phyloP scores from a whole-genome alignment of 2,113 vertebrate genomes.

The Prunella himalayana region DNA sequence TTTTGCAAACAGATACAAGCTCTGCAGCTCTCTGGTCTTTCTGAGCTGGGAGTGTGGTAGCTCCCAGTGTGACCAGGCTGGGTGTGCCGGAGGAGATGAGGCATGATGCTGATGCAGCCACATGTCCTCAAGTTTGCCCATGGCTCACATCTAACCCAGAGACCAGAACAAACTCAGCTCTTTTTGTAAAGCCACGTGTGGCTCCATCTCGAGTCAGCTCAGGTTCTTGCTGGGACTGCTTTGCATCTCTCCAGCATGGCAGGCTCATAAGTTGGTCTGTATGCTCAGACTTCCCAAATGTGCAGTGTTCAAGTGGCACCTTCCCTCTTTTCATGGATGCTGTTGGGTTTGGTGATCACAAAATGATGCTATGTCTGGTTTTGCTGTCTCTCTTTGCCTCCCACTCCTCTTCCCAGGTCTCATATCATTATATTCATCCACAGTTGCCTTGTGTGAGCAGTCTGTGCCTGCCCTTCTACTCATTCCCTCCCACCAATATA shows the following conservation, averaged over 20 bases:
- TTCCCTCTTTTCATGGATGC: neutral
- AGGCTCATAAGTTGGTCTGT: neutral
- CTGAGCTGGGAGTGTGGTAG: neutral
- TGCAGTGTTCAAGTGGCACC: rapidly evolving
- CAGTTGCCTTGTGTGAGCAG: neutral
- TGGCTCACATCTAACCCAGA: neutral
- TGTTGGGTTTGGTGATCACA: neutral
- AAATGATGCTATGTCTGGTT: neutral
- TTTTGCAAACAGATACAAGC: neutral
- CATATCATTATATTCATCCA: neutral
- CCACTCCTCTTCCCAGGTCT: neutral
- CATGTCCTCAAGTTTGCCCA: rapidly evolving
- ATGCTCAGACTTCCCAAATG: neutral
- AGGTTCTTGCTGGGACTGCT: neutral
- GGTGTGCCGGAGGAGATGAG: rapidly evolving
- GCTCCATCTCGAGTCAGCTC: neutral
- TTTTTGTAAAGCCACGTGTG: rapidly evolving
- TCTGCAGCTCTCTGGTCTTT: neutral
- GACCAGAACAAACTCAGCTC: neutral
- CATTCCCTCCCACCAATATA: neutral
- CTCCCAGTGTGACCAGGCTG: neutral
- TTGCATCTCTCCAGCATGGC: neutral
- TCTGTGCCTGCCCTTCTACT: neutral
- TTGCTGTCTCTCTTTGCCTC: neutral
- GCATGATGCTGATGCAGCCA: neutral